Evolutionary conservation across 2,888 invertebrate species (phyloP).

Genomic region (Drosophila pseudotakahashii): DNA sequence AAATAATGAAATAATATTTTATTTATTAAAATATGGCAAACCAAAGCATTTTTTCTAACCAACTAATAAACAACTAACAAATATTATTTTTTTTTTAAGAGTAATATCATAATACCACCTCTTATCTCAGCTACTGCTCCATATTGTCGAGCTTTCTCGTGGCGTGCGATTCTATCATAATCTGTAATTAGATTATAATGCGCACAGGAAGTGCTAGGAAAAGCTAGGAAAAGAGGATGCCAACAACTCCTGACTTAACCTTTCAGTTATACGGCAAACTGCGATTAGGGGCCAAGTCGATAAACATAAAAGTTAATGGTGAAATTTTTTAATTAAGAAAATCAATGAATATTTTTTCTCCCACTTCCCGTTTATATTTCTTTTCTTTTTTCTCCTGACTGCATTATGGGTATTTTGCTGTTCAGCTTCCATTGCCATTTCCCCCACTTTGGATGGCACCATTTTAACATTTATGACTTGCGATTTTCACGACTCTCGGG

Average conservation of each 20-base stretch:
- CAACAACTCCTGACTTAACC: conserved; percentile 55
- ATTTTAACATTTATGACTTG: conserved; percentile 46
- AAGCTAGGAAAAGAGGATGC: conserved; percentile 20
- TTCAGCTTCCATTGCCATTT: conserved; percentile 22
- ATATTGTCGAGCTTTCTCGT: conserved; percentile 60
- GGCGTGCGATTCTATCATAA: conserved; percentile 66
- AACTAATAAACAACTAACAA: too few species aligned
- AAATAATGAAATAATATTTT: too few species aligned
- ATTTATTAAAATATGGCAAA: too few species aligned
- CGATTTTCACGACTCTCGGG: conserved; percentile 30
- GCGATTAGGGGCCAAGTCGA: conserved; percentile 57
- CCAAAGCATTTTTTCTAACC: too few species aligned
- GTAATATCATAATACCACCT: background rate
- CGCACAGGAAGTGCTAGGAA: conserved; percentile 57
- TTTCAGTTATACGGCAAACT: conserved; percentile 48
- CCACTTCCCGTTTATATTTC: conserved; percentile 1
- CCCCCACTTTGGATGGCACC: conserved; percentile 25
- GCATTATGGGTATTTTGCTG: conserved; percentile 48
- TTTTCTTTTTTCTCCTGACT: conserved; percentile 1
- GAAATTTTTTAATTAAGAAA: conserved; percentile 77
- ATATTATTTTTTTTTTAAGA: too few species aligned
- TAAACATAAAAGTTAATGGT: conserved; percentile 76
- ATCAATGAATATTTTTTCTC: conserved; percentile 72
- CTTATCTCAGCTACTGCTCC: conserved; percentile 23
- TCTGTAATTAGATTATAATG: conserved; percentile 77